Evolutionary conservation across 2,797 vertebrate genomes (phyloP), one percentile per base, ranked within the genome.

Genomic region (Notolepis coatsorum): DNA sequence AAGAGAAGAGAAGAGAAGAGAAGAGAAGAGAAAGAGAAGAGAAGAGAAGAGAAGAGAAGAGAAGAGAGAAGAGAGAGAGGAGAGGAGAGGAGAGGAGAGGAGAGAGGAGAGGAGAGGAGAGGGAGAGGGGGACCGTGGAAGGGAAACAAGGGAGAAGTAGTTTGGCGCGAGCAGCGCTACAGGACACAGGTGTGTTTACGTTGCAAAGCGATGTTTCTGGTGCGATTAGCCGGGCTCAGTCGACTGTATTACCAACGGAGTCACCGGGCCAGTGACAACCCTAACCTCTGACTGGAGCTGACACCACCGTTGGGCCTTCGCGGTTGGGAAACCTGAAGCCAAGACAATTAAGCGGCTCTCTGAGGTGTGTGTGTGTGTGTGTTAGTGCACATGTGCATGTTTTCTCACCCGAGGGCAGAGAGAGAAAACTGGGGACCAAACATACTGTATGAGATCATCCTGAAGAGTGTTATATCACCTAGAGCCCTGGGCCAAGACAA

Each of bases 111-210:
- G 3, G 33, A 39, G 62, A 28, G 56, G 24, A 43, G 54, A 41
- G 55, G 65, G 21, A 38, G 27, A 45, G 7, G 42, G 42, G 0
- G 28, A 47, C 20, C 2, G 48, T 37, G 8, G 17, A 31, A 5
- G 20, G 37, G 15, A 35, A 60, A 48, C 18, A 2, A 27, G 43
- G 37, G 18, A 31, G n/a, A 61, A 38, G 52, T 58, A 45, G 70
- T 52, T 7, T 4, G n/a, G 5, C 28, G 15, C 56, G 67, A 60
- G 59, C 62, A 66, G 73, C 39, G 30, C 63, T 65, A 75, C 69
- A 74, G 61, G 72, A 79, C 72, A 60, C 84, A 85, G 76, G 82
- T 88, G 86, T 86, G 82, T 89, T 87, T 82, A 84, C 73, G 51
- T 76, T 77, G 7, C 21, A 3, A 68, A 53, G 39, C 72, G 46